Conservation (phyloP, 2,888 invertebrate species). For the Tetragonisca angustula region DNA sequence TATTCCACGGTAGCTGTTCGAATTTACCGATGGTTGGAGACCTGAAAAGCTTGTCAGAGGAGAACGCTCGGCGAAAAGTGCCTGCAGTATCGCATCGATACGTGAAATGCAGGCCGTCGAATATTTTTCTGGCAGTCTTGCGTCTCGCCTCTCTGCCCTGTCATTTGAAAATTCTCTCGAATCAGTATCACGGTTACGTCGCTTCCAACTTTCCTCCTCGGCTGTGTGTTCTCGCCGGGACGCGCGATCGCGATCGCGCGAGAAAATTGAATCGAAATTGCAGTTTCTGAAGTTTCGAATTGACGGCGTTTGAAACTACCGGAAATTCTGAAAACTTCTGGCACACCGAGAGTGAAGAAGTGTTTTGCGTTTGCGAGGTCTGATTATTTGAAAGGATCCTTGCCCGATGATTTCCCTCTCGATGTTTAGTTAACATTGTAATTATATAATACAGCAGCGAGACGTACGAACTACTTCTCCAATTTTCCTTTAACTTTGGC, state of each 20-base stretch:
- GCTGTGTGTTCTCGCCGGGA: no score
- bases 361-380: no score
- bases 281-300: background rate
- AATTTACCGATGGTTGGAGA: background rate
- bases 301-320: background rate
- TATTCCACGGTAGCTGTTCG: background rate
- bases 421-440: no score
- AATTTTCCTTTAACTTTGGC: no score
- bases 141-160: background rate
- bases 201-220: background rate
- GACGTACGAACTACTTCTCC: no score
- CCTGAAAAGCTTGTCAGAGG: slow-evolving; percentile 32
- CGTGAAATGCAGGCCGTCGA: slow-evolving; percentile 9
- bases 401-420: no score
- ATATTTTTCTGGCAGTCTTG: background rate
- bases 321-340: no score
- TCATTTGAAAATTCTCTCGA: background rate
- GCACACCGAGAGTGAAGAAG: no score
- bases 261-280: background rate
- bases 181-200: background rate
- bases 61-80: slow-evolving; percentile 22
- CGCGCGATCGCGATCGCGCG: background rate
- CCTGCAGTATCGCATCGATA: slow-evolving; percentile 1
- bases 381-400: no score
- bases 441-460: no score